Conservation (phyloP, 2,797 vertebrate genomes). For the Halcyon chelicuti region DNA sequence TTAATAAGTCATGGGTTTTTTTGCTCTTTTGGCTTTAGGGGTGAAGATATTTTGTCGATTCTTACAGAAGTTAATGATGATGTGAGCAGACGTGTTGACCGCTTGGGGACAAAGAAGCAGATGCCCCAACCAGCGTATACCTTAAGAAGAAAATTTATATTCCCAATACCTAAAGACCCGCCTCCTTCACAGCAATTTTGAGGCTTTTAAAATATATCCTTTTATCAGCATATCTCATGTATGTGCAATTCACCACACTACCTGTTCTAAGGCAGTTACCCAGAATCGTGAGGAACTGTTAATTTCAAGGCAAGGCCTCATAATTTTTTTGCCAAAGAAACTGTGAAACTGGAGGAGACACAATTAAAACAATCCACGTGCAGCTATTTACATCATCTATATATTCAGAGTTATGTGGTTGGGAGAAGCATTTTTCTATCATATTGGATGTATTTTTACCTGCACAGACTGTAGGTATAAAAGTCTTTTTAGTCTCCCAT, state of each 20-base stretch:
- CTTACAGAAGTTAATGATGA: conserved; percentile 89
- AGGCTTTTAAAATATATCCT: background rate
- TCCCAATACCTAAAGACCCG: conserved; percentile 76
- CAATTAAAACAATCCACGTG: background rate
- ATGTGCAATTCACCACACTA: background rate
- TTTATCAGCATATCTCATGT: background rate
- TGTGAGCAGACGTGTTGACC: conserved; percentile 76
- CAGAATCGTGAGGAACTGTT: background rate
- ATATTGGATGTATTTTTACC: background rate
- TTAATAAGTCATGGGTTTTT: background rate
- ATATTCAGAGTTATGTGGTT: background rate
- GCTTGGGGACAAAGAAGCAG: conserved; percentile 74
- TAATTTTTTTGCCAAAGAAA: background rate
- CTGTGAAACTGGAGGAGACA: background rate
- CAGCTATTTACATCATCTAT: background rate
- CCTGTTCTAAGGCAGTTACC: background rate
- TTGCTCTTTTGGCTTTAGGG: conserved; percentile 71
- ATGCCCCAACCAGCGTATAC: conserved; percentile 89
- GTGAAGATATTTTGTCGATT: conserved; percentile 85
- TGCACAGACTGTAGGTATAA: background rate
- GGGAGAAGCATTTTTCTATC: background rate
- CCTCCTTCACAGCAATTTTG: background rate
- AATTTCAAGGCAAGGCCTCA: background rate
- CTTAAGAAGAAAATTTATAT: conserved; percentile 83
- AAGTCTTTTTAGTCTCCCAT: background rate